Evolutionary conservation across 2,888 invertebrate genomes (phyloP).

Genomic region (Alcis repandata): DNA sequence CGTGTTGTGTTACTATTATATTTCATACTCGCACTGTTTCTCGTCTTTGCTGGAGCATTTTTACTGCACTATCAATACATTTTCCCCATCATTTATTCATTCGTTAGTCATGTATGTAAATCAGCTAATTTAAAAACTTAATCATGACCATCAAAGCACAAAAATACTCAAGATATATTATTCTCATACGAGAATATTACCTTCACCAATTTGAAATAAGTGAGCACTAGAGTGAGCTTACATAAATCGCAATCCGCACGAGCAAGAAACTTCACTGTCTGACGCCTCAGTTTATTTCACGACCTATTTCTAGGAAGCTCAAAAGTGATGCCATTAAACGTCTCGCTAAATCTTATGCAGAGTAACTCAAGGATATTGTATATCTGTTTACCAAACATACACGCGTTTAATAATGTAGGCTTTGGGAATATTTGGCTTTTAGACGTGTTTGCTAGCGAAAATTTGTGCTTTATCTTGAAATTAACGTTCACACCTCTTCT

Average conservation of each 20-base stretch:
- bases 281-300: conserved; percentile 16
- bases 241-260: neutral
- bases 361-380: conserved; percentile 20
- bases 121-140: too few species aligned
- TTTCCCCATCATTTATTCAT: too few species aligned
- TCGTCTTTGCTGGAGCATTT: too few species aligned
- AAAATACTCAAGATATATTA: neutral
- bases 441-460: conserved; percentile 27
- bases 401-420: conserved; percentile 27
- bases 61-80: too few species aligned
- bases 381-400: conserved; percentile 12
- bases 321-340: conserved; percentile 24
- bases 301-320: conserved; percentile 21
- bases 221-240: neutral
- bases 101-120: too few species aligned
- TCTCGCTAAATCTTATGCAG: conserved; percentile 17
- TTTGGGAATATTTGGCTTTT: conserved; percentile 35
- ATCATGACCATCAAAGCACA: neutral
- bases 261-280: conserved; percentile 11
- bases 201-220: too few species aligned
- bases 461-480: conserved; percentile 31
- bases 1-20: neutral
- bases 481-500: conserved; percentile 30
- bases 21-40: too few species aligned
- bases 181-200: too few species aligned